Base-by-base conservation (phyloP, 2,113 vertebrate genomes). In the Xenopus laevis region DNA sequence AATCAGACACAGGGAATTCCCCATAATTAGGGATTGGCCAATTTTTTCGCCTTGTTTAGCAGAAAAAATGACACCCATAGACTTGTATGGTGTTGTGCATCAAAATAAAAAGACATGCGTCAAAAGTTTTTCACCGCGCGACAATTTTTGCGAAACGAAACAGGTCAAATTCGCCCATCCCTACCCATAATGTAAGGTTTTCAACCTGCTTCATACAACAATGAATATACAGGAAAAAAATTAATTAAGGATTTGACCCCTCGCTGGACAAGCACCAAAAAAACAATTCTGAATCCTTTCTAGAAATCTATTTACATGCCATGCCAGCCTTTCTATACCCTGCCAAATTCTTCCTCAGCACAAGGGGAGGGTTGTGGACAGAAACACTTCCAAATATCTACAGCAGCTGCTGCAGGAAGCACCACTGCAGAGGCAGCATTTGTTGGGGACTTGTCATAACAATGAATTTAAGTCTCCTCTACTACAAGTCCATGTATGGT, bases 401-500 rank as follows among this genome's bases (percentile, higher is more conserved):
- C 21, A 27, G 72, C 65, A 53, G 73, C 73, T 62, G 65, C 73
- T 69, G 73, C 65, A 68, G 65, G n/a, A 69, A 63, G 73, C 65
- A 63, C 65, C 65, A 69, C 18, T 69, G 65, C 73, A 68, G 73
- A 68, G 58, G 30, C 57, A 53, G 65, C 66, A 68, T 76, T 63
- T 76, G 73, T 45, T 63, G 72, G 65, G 46, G 46, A 69, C 73
- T 68, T 76, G 73, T 76, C 73, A 69, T 76, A 76, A 76, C 73
- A 76, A 76, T 69, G 73, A 76, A 63, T 65, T 76, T 53, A 65
- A 75, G 58, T 62, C 73, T 76, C 20, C 27, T 62, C 57, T 69
- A 57, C 67, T 76, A 53, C 65, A 76, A 76, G 73, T 76, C 73
- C 73, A 53, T 76, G 73, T 76, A 76, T 58, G 73, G 73, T 69